These are phyloP conservation scores for Mormyrops attenuatus DNA, from an alignment of 2,797 vertebrate species.

Conservation along the genomic window DNA sequence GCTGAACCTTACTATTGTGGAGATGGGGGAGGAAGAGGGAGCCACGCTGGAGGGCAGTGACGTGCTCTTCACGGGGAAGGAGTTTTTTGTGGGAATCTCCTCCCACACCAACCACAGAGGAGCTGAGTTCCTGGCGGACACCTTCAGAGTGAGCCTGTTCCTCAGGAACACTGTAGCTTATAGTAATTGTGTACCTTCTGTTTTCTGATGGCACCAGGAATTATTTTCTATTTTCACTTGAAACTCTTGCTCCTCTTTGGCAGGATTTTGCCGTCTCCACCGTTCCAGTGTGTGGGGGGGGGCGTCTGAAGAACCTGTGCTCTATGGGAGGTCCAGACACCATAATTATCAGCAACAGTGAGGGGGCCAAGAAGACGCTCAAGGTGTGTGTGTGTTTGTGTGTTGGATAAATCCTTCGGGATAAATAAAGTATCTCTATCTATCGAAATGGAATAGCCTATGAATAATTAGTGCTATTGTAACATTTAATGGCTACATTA, in stretches of 20 bases:
- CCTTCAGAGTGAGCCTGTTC: slow-evolving; percentile 70
- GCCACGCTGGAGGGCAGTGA: slow-evolving; percentile 85
- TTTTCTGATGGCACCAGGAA: neutral
- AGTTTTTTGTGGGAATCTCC: slow-evolving; percentile 87
- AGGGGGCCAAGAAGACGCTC: slow-evolving; percentile 75
- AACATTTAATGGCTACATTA: neutral
- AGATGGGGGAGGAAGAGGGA: slow-evolving; percentile 66
- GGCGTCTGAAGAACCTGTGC: slow-evolving; percentile 78
- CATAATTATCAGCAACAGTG: slow-evolving; percentile 72
- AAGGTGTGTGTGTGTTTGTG: slow-evolving; percentile 52
- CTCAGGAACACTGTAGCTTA: neutral
- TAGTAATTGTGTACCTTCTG: neutral
- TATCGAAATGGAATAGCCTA: too few relatives aligned
- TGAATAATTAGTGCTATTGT: neutral
- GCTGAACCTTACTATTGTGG: slow-evolving; percentile 72
- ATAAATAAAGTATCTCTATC: too few relatives aligned
- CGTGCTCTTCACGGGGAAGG: slow-evolving; percentile 81
- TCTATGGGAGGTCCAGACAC: slow-evolving; percentile 85
- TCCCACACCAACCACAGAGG: slow-evolving; percentile 83
- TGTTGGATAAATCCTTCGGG: too few relatives aligned
- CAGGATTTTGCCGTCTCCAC: slow-evolving; percentile 87
- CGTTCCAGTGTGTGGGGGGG: slow-evolving; percentile 70
- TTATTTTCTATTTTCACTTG: neutral
- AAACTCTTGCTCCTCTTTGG: neutral
- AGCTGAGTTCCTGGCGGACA: slow-evolving; percentile 79